Evolutionary conservation across 2,888 invertebrate species (phyloP).

Genomic region (Danaus chrysippus): DNA sequence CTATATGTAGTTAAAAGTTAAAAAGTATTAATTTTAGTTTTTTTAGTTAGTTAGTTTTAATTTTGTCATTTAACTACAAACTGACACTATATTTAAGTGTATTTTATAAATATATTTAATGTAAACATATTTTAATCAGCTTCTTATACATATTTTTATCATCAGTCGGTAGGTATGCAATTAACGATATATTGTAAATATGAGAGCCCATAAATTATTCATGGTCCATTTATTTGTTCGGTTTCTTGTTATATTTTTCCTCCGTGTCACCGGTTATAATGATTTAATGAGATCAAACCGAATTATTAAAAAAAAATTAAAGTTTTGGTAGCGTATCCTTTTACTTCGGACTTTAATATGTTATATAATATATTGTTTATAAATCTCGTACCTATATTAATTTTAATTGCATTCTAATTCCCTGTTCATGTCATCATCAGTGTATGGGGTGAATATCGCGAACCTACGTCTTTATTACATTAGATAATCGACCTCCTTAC

Average conservation of each 20-base stretch:
- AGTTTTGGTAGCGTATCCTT: not conserved
- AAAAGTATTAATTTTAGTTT: too few relatives aligned
- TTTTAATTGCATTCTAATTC: slow-evolving; percentile 5
- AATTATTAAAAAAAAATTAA: not conserved
- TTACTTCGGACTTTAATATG: not conserved
- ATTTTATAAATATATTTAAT: not conserved
- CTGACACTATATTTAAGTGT: too few relatives aligned
- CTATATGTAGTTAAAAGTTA: too few relatives aligned
- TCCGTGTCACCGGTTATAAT: slow-evolving; percentile 3
- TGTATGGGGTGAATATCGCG: not conserved
- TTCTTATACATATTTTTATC: not conserved
- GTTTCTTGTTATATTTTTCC: not conserved
- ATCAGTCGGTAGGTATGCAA: not conserved
- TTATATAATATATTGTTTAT: not conserved
- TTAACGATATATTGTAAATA: slow-evolving; percentile 4
- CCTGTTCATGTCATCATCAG: not conserved
- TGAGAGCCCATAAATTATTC: not conserved
- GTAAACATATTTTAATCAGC: not conserved
- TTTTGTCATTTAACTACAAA: too few relatives aligned
- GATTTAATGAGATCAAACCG: not conserved
- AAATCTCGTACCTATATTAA: not conserved
- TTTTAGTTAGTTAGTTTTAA: too few relatives aligned
- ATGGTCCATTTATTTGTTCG: slow-evolving; percentile 1
- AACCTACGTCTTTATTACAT: not conserved
- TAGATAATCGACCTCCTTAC: not conserved